Evolutionary conservation across 2,113 vertebrate species (phyloP), one percentile per base, ranked within the genome.

Genomic region (Aptenodytes patagonicus): DNA sequence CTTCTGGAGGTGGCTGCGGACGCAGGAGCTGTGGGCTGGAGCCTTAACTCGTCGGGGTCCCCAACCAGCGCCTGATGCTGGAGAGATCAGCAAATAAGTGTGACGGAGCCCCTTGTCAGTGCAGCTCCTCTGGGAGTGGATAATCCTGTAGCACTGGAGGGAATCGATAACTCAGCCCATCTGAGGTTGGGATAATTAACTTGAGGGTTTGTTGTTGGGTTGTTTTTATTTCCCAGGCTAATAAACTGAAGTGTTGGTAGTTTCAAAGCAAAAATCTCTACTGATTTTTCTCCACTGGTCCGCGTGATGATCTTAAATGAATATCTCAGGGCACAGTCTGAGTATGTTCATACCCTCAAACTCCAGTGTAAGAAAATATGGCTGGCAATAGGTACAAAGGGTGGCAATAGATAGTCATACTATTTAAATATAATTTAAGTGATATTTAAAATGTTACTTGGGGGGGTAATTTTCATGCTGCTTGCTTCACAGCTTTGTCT

Each of bases 21-120:
- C 4, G 9, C 12, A 36, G 42, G 19, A 80, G 42, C 75, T 28
- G 17, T 51, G 51, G 80, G 44, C 57, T 88, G 58, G 34, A 62
- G 83, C 75, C 31, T 21, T 10, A 24, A 24, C 7, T 4, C 21
- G 46, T 29, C 13, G 26, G 42, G 28, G 29, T 89, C 58, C 76
- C 69, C 65, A 64, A 0, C 17, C 36, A 17, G 28, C 0, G 1
- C 22, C 66, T 21, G 60, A 49, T 14, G 29, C 65, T 19, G 46
- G 31, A 47, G 36, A 46, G 68, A 36, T 40, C 44, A 62, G 38
- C 76, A 66, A 24, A 54, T 36, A 20, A 22, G 15, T 75, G 10
- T 70, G 44, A 42, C 13, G 14, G 61, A 61, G 64, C 17, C 90
- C 55, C 44, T 71, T 47, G 76, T 47, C 90, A 46, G 85, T 42